Percentiles rank a stretch among this genome's conserved stretches.
These are phyloP conservation scores for Puffinus mauretanicus DNA, from an alignment of 2,113 vertebrate genomes.

Conservation along the genomic window DNA sequence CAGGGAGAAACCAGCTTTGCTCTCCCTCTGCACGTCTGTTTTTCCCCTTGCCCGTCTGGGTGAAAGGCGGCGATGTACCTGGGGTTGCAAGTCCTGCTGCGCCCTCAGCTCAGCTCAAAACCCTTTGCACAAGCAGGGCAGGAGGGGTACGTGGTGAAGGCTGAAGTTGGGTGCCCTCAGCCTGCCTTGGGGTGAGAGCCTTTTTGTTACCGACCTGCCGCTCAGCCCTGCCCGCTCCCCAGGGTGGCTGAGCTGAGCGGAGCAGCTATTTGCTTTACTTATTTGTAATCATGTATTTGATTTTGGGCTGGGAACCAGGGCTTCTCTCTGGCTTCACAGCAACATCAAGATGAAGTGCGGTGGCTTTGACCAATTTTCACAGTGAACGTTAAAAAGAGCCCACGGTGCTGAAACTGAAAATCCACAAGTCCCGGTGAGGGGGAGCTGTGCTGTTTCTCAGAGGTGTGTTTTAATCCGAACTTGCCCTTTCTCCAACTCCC, in stretches of 20 bases:
- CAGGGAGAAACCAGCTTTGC: neutral
- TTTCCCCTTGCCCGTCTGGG: fast-evolving
- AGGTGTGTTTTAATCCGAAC: neutral
- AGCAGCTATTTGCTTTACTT: neutral
- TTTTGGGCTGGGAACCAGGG: neutral
- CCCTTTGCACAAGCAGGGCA: neutral
- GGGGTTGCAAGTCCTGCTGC: neutral
- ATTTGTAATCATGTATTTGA: neutral
- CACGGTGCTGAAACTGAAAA: neutral
- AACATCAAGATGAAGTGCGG: fast-evolving
- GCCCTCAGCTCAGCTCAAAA: fast-evolving
- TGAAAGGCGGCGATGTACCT: neutral
- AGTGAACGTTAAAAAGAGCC: neutral
- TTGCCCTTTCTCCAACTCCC: neutral
- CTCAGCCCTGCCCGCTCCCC: neutral
- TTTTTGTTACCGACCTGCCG: neutral
- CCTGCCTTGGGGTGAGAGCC: neutral
- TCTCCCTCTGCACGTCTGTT: neutral
- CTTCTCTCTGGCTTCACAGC: neutral
- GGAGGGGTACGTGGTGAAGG: neutral
- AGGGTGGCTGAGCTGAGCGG: neutral
- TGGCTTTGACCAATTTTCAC: neutral
- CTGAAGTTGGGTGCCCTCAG: neutral
- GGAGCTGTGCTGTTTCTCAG: neutral
- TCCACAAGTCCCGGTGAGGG: fast-evolving